These are phyloP conservation scores for Cheilosia soror DNA, from an alignment of 2,888 invertebrate species.

Conservation along the genomic window DNA sequence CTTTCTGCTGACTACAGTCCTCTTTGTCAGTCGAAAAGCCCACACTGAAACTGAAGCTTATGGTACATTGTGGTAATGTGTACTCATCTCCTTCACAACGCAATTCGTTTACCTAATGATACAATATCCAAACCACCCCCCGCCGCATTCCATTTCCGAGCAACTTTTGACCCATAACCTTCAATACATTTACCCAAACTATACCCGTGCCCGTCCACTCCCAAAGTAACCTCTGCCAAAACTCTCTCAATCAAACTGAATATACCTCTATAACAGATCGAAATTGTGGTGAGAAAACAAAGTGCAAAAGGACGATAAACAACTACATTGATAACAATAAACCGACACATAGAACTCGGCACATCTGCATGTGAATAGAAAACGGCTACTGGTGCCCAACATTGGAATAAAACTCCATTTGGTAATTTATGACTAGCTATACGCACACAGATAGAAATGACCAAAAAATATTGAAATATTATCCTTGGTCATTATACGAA, in stretches of 20 bases:
- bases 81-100: neutral
- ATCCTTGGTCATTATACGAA: slow-evolving; percentile 73
- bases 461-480: slow-evolving; percentile 75
- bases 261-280: slow-evolving; percentile 67
- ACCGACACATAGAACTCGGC: neutral
- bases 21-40: too few relatives aligned
- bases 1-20: too few relatives aligned
- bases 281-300: slow-evolving; percentile 71
- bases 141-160: neutral
- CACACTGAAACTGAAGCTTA: neutral
- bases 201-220: neutral
- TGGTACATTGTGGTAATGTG: neutral
- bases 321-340: slow-evolving; percentile 35
- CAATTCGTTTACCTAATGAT: slow-evolving; percentile 62
- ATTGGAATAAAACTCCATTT: slow-evolving; percentile 67
- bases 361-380: slow-evolving; percentile 53
- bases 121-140: slow-evolving; percentile 38
- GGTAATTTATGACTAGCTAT: slow-evolving; percentile 71
- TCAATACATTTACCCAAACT: slow-evolving; percentile 36
- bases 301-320: slow-evolving; percentile 62
- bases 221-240: slow-evolving; percentile 61
- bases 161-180: slow-evolving; percentile 65
- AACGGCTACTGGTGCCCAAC: neutral
- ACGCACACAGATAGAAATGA: slow-evolving; percentile 63
- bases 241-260: slow-evolving; percentile 70